Evolutionary conservation across 2,888 invertebrate genomes (phyloP), one percentile per base, ranked within the genome.

Genomic region (Aspidiotus rigidus): DNA sequence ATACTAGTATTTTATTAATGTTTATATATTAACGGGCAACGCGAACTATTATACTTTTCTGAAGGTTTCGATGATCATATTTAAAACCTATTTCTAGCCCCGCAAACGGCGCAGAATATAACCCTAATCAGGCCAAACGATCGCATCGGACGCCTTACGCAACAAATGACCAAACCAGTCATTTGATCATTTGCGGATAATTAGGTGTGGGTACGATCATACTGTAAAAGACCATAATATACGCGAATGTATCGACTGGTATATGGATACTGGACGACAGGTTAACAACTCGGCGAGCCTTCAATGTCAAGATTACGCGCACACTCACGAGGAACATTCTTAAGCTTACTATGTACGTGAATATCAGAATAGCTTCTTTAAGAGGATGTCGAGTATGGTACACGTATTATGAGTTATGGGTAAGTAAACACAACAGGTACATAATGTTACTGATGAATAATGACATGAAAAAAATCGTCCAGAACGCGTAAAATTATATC

Each of bases 1-100:
- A 67, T 67, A 67, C 67, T 39, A 49, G 67, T 59, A 67, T 67
- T 67, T 67, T 67, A 67, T 67, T 59, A 59, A 67, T 67, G 59
- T 59, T 49, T 60, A 67, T 57, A 56, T 57, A 66, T 57, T 67
- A 64, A 64, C 64, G 55, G 64, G 64, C 53, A 64, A n/a, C 49
- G 49, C 41, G 54, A 64, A 59, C 67, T 53, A 59, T 59, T 53
- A 44, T 67, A 67, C 44, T 28, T 44, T 59, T 44, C 67, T 59
- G 67, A 67, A 67, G 67, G 67, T 60, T 67, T 54, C 39, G 67
- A 67, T 49, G 59, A 67, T 67, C 67, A 49, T 60, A 67, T 60
- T 60, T 17, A 59, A 67, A 59, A 28, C 67, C 59, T 28, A 60
- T 44, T 57, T 59, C 60, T 56, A 57, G 28, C 49, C 67, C 67